Percentiles rank a stretch among this genome's conserved stretches.
Conservation (phyloP, 2,888 invertebrate genomes). For the Papilio elwesi region DNA sequence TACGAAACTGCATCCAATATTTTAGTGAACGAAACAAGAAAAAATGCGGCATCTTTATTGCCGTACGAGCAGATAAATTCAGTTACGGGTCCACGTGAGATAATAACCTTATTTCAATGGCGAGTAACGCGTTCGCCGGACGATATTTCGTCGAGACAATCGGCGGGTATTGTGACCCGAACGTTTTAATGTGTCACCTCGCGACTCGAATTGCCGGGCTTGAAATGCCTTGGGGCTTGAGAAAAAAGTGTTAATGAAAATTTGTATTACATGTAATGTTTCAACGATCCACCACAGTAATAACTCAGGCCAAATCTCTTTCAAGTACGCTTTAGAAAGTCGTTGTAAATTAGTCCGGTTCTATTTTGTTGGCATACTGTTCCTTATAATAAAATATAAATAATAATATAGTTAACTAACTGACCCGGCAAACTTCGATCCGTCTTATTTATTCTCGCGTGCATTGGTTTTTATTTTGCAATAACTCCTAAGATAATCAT, state of each 20-base stretch:
- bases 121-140: conserved; percentile 54
- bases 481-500: too few relatives aligned
- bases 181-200: conserved; percentile 35
- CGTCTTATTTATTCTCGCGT: too few relatives aligned
- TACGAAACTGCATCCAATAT: conserved; percentile 67
- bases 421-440: too few relatives aligned
- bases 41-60: conserved; percentile 66
- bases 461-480: too few relatives aligned
- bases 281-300: neutral
- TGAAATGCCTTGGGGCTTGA: conserved; percentile 36
- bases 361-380: too few relatives aligned
- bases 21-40: conserved; percentile 61
- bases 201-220: conserved; percentile 42
- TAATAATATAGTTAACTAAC: too few relatives aligned
- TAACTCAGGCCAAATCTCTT: neutral
- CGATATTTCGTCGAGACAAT: conserved; percentile 63
- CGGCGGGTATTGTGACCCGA: conserved; percentile 43
- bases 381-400: too few relatives aligned
- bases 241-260: conserved; percentile 16
- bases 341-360: too few relatives aligned
- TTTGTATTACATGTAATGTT: conserved; percentile 9
- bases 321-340: too few relatives aligned
- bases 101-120: conserved; percentile 69
- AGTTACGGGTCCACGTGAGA: conserved; percentile 63
- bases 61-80: conserved; percentile 74